These are phyloP conservation scores for Drosophila serrata DNA, from an alignment of 1,140 invertebrate species.

Conservation along the genomic window DNA sequence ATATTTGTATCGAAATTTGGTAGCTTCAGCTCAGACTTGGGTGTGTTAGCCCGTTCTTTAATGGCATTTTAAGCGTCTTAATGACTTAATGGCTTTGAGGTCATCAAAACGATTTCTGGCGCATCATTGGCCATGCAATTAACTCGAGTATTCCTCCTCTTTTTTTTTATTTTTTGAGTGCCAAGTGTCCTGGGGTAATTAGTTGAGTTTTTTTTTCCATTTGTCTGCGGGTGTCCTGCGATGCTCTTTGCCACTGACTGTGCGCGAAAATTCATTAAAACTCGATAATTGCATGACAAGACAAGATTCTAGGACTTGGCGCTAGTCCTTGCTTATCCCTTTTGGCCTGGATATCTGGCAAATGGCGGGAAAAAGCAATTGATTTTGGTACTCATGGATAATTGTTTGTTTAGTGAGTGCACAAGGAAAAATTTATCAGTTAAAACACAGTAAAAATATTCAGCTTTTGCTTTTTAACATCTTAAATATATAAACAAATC, in stretches of 20 bases:
- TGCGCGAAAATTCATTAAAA: slow-evolving; percentile 80
- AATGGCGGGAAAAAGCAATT: slow-evolving; percentile 28
- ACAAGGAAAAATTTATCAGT: background rate
- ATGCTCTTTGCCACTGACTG: slow-evolving; percentile 68
- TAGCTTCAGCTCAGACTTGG: slow-evolving; percentile 35
- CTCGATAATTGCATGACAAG: slow-evolving; percentile 80
- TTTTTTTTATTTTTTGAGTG: slow-evolving; percentile 15
- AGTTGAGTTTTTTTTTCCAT: slow-evolving; percentile 31
- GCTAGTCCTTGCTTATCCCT: slow-evolving; percentile 30
- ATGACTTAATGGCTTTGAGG: slow-evolving; percentile 71
- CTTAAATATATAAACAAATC: background rate
- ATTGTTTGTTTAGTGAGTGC: slow-evolving; percentile 7
- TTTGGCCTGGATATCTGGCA: slow-evolving; percentile 3
- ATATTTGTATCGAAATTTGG: slow-evolving; percentile 30
- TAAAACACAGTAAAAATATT: too few species aligned
- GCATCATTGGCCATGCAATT: slow-evolving; percentile 79
- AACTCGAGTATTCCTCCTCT: slow-evolving; percentile 42
- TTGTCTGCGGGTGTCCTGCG: slow-evolving; percentile 34
- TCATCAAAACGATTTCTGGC: slow-evolving; percentile 73
- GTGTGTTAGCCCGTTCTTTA: slow-evolving; percentile 46
- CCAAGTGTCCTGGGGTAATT: slow-evolving; percentile 64
- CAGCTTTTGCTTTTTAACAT: too few species aligned
- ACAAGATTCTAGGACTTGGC: slow-evolving; percentile 58
- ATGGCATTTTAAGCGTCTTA: slow-evolving; percentile 68
- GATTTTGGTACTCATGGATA: slow-evolving; percentile 22